Conservation (phyloP, 2,113 vertebrate genomes). For the Hyla sarda region DNA sequence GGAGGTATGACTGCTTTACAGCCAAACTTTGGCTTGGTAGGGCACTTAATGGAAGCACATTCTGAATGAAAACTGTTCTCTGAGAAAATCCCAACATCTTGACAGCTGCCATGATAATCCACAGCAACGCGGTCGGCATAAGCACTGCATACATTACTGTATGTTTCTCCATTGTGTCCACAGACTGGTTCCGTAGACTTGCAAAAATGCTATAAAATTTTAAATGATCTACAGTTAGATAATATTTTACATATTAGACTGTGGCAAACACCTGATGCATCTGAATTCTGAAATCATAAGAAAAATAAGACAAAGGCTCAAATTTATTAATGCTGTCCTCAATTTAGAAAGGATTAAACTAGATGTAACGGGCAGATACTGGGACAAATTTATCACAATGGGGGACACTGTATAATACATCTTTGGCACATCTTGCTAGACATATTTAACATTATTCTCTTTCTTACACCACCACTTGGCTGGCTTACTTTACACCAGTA, state of each 20-base stretch:
- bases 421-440: too few species aligned
- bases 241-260: neutral
- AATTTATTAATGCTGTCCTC: neutral
- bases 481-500: too few species aligned
- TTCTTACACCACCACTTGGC: too few species aligned
- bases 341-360: neutral
- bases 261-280: constrained; percentile 6
- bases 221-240: neutral
- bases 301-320: neutral
- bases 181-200: constrained; percentile 78
- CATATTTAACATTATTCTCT: too few species aligned
- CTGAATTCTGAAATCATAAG: neutral
- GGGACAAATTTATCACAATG: too few species aligned
- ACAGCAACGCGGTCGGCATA: constrained; percentile 86
- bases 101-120: constrained; percentile 86
- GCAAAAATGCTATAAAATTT: constrained; percentile 75
- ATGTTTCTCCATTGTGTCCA: constrained; percentile 91
- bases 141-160: constrained; percentile 86
- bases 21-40: constrained; percentile 71
- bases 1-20: constrained; percentile 88
- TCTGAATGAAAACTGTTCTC: constrained; percentile 74
- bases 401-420: too few species aligned
- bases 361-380: too few species aligned
- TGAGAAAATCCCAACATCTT: constrained; percentile 82
- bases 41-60: constrained; percentile 84